A percentile compares a stretch with the other conserved stretches of the same genome.
phyloP scores from a whole-genome alignment of 2,797 vertebrate species.

The Gallinago solitaria region DNA sequence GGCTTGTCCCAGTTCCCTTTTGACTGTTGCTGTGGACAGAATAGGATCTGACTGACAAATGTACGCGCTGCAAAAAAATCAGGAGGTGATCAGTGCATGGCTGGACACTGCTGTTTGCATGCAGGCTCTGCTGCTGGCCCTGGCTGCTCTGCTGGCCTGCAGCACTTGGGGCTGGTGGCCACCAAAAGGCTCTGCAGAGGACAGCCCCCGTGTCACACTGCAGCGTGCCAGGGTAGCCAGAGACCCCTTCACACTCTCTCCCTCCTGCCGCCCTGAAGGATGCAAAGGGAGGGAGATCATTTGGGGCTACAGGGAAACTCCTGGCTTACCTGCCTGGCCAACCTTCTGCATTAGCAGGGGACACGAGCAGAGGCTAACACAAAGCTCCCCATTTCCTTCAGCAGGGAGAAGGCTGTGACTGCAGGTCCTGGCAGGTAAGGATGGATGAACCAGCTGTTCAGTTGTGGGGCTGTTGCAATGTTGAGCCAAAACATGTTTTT shows the following conservation, averaged over 20 bases:
- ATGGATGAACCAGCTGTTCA: slow-evolving; percentile 1
- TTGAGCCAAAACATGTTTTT: background rate
- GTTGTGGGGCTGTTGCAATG: background rate
- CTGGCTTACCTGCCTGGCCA: slow-evolving; percentile 8
- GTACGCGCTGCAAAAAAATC: background rate
- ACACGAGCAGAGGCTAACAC: background rate
- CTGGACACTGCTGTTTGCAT: background rate
- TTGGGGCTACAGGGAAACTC: background rate
- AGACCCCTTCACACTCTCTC: background rate
- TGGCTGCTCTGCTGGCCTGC: background rate
- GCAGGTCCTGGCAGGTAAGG: slow-evolving; percentile 13
- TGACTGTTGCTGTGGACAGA: background rate
- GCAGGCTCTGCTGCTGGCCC: background rate
- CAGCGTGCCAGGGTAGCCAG: background rate
- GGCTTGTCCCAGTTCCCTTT: background rate
- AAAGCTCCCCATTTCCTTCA: background rate
- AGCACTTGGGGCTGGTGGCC: background rate
- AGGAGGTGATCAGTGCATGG: background rate
- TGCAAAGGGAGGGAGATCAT: background rate
- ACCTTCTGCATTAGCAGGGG: slow-evolving; percentile 8
- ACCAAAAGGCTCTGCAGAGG: background rate
- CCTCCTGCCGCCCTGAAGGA: background rate
- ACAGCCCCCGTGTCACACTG: background rate
- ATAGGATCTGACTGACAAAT: background rate
- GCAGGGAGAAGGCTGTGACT: background rate